These are phyloP conservation scores for Xanthia togata DNA, from an alignment of 2,888 invertebrate genomes.

Conservation along the genomic window DNA sequence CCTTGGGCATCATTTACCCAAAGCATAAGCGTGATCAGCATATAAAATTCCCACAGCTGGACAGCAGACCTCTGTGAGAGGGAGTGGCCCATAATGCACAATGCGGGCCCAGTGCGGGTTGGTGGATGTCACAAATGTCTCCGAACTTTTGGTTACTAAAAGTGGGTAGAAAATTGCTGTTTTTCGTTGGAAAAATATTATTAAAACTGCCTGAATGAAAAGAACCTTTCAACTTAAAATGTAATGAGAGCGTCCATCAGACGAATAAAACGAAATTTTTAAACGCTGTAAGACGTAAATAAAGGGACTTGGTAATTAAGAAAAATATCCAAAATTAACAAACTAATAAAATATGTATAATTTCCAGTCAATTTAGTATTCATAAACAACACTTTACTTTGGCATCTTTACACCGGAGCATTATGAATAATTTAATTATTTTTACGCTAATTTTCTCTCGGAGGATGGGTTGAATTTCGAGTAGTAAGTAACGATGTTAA, in stretches of 20 bases:
- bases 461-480: conserved; percentile 9
- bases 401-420: conserved; percentile 36
- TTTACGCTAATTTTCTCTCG: conserved; percentile 46
- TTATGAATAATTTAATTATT: conserved; percentile 60
- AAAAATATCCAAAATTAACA: conserved; percentile 56
- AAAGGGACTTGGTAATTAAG: conserved; percentile 44
- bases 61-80: too few species aligned
- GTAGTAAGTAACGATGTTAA: conserved; percentile 11
- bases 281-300: conserved; percentile 14
- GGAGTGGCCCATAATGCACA: not conserved
- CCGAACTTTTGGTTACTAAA: not conserved
- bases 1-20: not conserved
- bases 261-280: conserved; percentile 10
- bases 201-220: not conserved
- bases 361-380: conserved; percentile 61
- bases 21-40: not conserved
- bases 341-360: conserved; percentile 56
- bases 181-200: not conserved
- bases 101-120: not conserved
- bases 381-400: conserved; percentile 57
- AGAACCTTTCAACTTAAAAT: conserved; percentile 11
- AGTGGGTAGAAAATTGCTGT: not conserved
- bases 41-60: not conserved
- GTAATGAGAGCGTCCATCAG: not conserved
- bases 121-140: not conserved